phyloP scores from a whole-genome alignment of 2,888 invertebrate genomes.

The Sicus ferrugineus region DNA sequence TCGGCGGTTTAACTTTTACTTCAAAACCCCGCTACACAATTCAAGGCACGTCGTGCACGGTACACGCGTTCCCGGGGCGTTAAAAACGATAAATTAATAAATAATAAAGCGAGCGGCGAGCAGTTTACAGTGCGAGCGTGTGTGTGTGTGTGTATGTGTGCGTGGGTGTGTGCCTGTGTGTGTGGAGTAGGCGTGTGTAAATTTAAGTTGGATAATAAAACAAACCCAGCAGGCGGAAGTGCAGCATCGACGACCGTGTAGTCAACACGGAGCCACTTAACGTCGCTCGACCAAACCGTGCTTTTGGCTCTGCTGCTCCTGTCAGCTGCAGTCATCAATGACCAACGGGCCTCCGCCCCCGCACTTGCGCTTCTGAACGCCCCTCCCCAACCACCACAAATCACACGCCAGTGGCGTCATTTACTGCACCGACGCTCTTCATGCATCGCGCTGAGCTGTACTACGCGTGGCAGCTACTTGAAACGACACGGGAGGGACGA shows the following conservation, averaged over 20 bases:
- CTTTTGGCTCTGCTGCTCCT: neutral
- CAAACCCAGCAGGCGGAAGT: slow-evolving; percentile 20
- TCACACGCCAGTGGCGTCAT: slow-evolving; percentile 2
- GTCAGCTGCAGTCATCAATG: neutral
- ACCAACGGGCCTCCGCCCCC: neutral
- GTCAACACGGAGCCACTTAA: slow-evolving; percentile 18
- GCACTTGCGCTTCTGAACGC: too few relatives aligned
- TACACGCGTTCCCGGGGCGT: neutral
- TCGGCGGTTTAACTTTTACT: slow-evolving; percentile 3
- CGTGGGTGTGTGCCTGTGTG: neutral
- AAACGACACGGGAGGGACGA: slow-evolving; percentile 1
- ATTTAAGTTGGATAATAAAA: slow-evolving; percentile 21
- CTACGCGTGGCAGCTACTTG: neutral
- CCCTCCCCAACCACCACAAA: too few relatives aligned
- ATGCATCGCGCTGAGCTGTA: neutral
- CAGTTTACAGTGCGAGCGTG: neutral
- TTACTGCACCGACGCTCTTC: neutral
- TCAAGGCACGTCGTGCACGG: neutral
- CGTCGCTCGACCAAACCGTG: neutral
- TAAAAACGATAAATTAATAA: slow-evolving; percentile 29
- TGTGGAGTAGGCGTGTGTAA: neutral
- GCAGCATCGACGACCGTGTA: slow-evolving; percentile 1
- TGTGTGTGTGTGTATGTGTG: neutral
- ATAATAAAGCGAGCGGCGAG: slow-evolving; percentile 23
- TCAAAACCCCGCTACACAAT: neutral